These are phyloP conservation scores for Hofmannophila pseudospretella DNA, from an alignment of 2,888 invertebrate species.

Conservation along the genomic window DNA sequence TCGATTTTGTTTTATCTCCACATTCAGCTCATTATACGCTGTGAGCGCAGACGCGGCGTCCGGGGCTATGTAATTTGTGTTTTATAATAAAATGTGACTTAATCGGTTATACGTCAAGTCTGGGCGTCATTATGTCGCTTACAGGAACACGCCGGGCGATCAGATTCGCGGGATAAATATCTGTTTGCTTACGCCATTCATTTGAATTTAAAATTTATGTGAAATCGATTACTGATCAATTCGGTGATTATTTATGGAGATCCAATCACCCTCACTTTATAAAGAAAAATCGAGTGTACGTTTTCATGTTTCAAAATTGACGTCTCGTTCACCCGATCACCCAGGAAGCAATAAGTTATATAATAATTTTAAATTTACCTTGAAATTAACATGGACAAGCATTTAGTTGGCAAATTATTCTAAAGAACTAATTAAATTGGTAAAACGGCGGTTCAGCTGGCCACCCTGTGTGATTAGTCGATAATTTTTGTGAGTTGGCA, in stretches of 20 bases:
- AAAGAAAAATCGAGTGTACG: not conserved
- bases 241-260: constrained; percentile 6
- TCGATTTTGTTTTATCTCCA: constrained; percentile 13
- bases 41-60: constrained; percentile 12
- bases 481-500: constrained; percentile 51
- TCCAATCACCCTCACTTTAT: constrained; percentile 3
- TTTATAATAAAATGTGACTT: constrained; percentile 30
- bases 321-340: not conserved
- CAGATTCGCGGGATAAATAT: constrained; percentile 32
- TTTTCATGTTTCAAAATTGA: constrained; percentile 1
- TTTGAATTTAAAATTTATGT: constrained; percentile 44
- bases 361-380: not conserved
- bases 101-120: constrained; percentile 31
- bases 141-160: constrained; percentile 29
- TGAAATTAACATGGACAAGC: constrained; percentile 26
- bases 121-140: constrained; percentile 30
- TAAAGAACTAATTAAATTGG: constrained; percentile 56
- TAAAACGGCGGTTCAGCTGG: constrained; percentile 39
- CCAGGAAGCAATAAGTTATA: constrained; percentile 6
- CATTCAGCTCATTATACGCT: constrained; percentile 8
- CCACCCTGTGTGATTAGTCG: constrained; percentile 59
- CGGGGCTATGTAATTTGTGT: constrained; percentile 29
- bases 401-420: constrained; percentile 51
- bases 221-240: constrained; percentile 16
- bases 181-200: constrained; percentile 47